phyloP scores from a whole-genome alignment of 2,113 vertebrate genomes.

The Ailuropoda melanoleuca region DNA sequence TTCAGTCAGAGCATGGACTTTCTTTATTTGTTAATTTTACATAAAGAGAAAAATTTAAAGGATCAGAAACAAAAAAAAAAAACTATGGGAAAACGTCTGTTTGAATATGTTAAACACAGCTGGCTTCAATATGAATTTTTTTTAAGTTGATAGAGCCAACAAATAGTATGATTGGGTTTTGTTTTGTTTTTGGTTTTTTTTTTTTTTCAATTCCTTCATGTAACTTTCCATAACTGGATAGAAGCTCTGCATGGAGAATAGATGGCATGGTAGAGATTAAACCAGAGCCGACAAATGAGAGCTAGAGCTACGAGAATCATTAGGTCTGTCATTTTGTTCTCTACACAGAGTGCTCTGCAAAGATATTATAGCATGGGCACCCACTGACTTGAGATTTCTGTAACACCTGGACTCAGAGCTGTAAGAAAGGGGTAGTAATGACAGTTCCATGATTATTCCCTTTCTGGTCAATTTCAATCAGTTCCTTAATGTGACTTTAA shows the following conservation, averaged over 20 bases:
- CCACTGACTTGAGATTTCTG: conserved; percentile 46
- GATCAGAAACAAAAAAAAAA: neutral
- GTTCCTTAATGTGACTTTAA: conserved; percentile 78
- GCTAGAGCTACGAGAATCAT: neutral
- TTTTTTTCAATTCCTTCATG: neutral
- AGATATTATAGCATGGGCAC: conserved; percentile 14
- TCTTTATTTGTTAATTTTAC: neutral
- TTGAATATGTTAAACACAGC: neutral
- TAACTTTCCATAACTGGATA: neutral
- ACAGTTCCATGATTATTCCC: conserved; percentile 55
- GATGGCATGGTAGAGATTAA: neutral
- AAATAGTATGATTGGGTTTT: neutral
- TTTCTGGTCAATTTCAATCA: conserved; percentile 74
- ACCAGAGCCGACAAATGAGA: neutral
- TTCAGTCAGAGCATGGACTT: neutral
- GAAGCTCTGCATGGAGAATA: neutral
- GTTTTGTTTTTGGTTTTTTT: neutral
- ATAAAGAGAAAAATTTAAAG: conserved; percentile 44
- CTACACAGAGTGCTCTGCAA: neutral
- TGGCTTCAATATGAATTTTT: neutral
- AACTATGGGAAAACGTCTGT: neutral
- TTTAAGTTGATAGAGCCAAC: neutral
- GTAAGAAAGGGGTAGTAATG: neutral
- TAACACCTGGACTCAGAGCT: conserved; percentile 45
- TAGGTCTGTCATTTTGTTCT: neutral